phyloP scores from a whole-genome alignment of 2,888 invertebrate species.

The Drosophila fungiperda region DNA sequence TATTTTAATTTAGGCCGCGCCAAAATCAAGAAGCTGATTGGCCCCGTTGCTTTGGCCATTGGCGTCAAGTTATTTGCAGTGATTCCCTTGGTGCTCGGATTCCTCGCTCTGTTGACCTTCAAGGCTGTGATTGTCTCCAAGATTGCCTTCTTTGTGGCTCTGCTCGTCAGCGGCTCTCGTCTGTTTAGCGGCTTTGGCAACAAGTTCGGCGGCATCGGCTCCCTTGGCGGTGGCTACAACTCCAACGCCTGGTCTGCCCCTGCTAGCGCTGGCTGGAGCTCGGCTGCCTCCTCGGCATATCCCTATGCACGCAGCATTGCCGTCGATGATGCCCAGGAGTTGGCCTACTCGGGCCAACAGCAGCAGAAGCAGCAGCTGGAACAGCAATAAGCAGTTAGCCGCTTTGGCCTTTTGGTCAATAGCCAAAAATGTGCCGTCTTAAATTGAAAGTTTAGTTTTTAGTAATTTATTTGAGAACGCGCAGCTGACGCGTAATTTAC shows the following conservation, averaged over 20 bases:
- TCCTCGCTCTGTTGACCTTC: conserved; percentile 89
- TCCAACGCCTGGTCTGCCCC: conserved; percentile 72
- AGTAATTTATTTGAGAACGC: conserved; percentile 80
- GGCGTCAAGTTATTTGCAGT: conserved; percentile 91
- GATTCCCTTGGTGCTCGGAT: conserved; percentile 89
- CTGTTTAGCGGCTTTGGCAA: conserved; percentile 87
- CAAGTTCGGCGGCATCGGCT: conserved; percentile 78
- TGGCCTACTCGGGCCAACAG: conserved; percentile 90
- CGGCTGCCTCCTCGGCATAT: conserved; percentile 83
- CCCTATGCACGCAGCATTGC: conserved; percentile 87
- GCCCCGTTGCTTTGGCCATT: conserved; percentile 89
- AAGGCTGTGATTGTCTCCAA: conserved; percentile 93
- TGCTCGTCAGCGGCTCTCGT: conserved; percentile 89
- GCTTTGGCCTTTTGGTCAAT: conserved; percentile 36
- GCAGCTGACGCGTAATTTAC: conserved; percentile 57
- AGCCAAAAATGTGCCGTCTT: conserved; percentile 80
- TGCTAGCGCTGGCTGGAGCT: conserved; percentile 72
- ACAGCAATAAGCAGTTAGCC: conserved; percentile 32
- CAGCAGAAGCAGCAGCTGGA: conserved; percentile 45
- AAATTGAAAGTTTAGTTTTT: conserved; percentile 73
- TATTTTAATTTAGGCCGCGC: conserved; percentile 87
- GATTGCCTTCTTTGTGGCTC: conserved; percentile 90
- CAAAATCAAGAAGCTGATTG: conserved; percentile 91
- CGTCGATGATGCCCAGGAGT: conserved; percentile 88
- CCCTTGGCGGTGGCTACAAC: conserved; percentile 73